Evolutionary conservation across 37 sponge, comb jelly and placozoan genomes (phyloP).

Genomic region (Halichondria panicea): DNA sequence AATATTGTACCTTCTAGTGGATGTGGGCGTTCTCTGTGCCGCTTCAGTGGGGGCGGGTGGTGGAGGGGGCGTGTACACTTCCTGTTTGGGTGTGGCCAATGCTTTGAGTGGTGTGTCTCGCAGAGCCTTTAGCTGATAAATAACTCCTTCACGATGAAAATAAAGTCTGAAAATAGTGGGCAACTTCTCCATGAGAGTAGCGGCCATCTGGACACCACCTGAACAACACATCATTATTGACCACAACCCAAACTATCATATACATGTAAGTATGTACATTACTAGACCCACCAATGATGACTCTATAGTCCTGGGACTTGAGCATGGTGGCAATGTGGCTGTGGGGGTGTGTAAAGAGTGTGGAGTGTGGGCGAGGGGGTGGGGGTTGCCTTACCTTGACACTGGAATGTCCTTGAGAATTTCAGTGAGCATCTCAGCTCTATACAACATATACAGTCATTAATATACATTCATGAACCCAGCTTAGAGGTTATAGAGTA

Average conservation of each 20-base stretch:
- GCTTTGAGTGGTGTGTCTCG: constrained; percentile 43
- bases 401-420: constrained; percentile 69
- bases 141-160: constrained; percentile 91
- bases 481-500: not conserved
- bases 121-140: constrained; percentile 59
- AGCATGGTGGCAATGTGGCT: constrained; percentile 77
- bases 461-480: not conserved
- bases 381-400: constrained; percentile 68
- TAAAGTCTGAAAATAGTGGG: constrained; percentile 80
- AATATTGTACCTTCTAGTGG: constrained; percentile 35
- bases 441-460: constrained; percentile 7
- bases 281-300: no score
- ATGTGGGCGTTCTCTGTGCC: constrained; percentile 21
- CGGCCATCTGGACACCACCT: constrained; percentile 85
- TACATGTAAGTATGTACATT: no score
- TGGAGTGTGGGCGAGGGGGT: not conserved
- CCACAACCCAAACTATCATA: no score
- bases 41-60: not conserved
- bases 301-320: constrained; percentile 58
- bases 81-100: constrained; percentile 55
- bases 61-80: constrained; percentile 3
- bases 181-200: constrained; percentile 85
- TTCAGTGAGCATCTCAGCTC: constrained; percentile 58
- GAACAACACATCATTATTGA: no score
- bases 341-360: not conserved